These are phyloP conservation scores for Volucella inflata DNA, from an alignment of 2,888 invertebrate species.

Conservation along the genomic window DNA sequence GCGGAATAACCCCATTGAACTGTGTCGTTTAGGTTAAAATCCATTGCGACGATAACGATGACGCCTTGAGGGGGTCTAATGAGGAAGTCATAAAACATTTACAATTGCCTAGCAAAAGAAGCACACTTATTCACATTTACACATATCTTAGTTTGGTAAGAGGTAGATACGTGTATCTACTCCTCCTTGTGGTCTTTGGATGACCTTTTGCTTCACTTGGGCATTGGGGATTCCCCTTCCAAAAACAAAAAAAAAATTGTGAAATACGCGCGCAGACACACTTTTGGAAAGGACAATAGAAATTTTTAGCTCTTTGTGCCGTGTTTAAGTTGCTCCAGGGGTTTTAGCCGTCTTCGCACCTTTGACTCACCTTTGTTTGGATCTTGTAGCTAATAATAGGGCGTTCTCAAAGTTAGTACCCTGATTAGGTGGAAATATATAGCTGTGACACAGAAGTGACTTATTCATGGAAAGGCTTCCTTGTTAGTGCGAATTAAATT, in stretches of 20 bases:
- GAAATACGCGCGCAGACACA: constrained; percentile 50
- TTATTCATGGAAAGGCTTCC: constrained; percentile 34
- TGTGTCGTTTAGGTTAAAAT: constrained; percentile 54
- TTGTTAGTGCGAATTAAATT: constrained; percentile 42
- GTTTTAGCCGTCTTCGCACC: constrained; percentile 25
- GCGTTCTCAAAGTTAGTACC: constrained; percentile 55
- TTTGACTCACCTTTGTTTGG: constrained; percentile 58
- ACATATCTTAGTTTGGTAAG: constrained; percentile 10
- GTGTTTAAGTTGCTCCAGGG: constrained; percentile 46
- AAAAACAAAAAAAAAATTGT: constrained; percentile 12
- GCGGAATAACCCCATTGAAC: constrained; percentile 56
- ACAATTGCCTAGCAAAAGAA: constrained; percentile 60
- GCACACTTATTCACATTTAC: constrained; percentile 4
- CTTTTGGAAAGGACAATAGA: constrained; percentile 17
- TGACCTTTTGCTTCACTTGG: constrained; percentile 43
- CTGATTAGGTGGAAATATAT: constrained; percentile 68
- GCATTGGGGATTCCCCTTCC: constrained; percentile 30
- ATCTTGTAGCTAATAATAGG: constrained; percentile 63
- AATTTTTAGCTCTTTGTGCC: constrained; percentile 59
- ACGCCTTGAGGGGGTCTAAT: constrained; percentile 59
- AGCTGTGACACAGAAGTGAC: constrained; percentile 32
- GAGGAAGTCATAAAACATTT: constrained; percentile 73
- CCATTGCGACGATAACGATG: constrained; percentile 24
- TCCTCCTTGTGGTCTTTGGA: constrained; percentile 54
- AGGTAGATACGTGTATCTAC: constrained; percentile 22